Evolutionary conservation across 2,113 vertebrate genomes (phyloP).

Genomic region (Cisticola juncidis): DNA sequence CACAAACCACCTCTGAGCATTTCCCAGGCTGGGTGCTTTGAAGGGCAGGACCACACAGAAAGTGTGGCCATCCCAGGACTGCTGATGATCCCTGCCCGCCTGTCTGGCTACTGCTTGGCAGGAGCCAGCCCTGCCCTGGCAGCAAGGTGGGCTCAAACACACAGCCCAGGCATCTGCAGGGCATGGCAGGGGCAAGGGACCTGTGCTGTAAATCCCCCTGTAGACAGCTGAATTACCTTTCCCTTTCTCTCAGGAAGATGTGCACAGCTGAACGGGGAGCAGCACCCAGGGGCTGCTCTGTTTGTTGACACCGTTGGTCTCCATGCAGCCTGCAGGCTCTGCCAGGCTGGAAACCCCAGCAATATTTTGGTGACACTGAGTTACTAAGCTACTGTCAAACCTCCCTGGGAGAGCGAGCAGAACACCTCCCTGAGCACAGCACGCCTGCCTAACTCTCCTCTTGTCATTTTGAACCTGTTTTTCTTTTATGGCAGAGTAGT

Average conservation of each 20-base stretch:
- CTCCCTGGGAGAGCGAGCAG: conserved; percentile 1
- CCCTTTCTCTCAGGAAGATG: conserved; percentile 40
- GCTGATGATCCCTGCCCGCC: background rate
- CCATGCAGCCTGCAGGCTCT: conserved; percentile 36
- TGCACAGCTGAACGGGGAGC: background rate
- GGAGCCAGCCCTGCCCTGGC: background rate
- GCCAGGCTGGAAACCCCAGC: conserved; percentile 69
- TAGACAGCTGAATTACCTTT: conserved; percentile 58
- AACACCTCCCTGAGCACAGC: background rate
- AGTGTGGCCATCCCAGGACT: background rate
- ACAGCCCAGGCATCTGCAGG: background rate
- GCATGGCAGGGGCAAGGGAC: background rate
- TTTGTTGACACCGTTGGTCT: conserved; percentile 73
- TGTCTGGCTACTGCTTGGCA: conserved; percentile 56
- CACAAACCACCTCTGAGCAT: background rate
- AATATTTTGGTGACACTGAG: conserved; percentile 70
- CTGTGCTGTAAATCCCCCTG: background rate
- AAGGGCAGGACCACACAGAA: conserved; percentile 53
- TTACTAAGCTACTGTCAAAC: conserved; percentile 68
- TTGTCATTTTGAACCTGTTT: background rate
- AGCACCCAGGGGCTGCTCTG: conserved; percentile 12
- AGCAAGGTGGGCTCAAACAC: conserved; percentile 44
- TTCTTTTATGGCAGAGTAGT: background rate
- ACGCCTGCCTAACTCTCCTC: accelerated
- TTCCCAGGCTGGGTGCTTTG: background rate